Percentiles rank a stretch among this genome's conserved stretches.
Conservation (phyloP, 2,113 vertebrate genomes). For the Etia nguti region DNA sequence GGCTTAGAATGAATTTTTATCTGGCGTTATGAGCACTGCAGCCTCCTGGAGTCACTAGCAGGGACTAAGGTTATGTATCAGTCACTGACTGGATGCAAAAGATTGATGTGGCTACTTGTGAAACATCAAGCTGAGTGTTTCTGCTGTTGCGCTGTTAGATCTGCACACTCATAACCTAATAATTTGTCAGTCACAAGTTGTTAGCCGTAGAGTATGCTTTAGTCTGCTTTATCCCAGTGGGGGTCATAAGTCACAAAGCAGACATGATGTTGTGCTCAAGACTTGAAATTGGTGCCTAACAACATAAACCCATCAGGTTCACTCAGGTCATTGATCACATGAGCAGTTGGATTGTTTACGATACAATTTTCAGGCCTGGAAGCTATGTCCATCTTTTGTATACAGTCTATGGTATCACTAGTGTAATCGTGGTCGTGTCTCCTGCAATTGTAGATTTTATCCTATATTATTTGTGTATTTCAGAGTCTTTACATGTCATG, state of each 20-base stretch:
- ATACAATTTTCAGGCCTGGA: background rate
- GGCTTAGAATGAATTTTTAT: background rate
- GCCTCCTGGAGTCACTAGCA: background rate
- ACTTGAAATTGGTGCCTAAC: background rate
- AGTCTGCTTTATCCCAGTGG: background rate
- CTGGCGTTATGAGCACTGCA: background rate
- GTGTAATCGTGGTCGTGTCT: background rate
- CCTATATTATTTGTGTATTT: background rate
- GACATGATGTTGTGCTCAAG: background rate
- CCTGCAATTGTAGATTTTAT: background rate
- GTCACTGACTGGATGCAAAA: background rate
- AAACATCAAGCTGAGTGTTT: background rate
- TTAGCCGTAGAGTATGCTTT: too few species aligned
- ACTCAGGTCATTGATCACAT: background rate
- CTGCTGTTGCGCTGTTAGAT: background rate
- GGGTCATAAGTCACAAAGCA: background rate
- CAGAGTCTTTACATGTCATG: background rate
- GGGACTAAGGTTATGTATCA: accelerated
- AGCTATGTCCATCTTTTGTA: background rate
- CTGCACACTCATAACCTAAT: background rate
- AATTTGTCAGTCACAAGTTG: background rate
- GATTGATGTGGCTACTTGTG: background rate
- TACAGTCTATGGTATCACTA: background rate
- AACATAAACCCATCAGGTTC: background rate
- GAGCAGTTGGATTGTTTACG: background rate